These are phyloP conservation scores for Rynchops niger DNA, from an alignment of 2,113 vertebrate species.

Conservation along the genomic window DNA sequence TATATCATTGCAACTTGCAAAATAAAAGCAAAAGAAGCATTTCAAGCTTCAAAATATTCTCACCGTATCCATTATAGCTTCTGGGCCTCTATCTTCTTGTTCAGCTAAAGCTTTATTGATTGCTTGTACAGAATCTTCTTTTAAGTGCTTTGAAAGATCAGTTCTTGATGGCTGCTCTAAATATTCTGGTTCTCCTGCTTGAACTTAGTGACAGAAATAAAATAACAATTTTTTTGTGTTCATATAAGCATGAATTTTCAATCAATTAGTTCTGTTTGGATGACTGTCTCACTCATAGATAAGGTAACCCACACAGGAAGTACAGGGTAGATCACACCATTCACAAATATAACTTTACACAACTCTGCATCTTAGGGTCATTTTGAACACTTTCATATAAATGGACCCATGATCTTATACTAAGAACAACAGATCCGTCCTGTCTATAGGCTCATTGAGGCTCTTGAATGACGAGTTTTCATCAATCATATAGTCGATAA, in stretches of 20 bases:
- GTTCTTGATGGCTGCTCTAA: conserved; percentile 94
- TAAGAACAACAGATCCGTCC: neutral
- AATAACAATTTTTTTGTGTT: conserved; percentile 31
- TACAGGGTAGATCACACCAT: neutral
- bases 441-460: neutral
- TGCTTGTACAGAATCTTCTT: conserved; percentile 90
- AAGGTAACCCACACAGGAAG: neutral
- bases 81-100: conserved; percentile 86
- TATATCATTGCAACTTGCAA: neutral
- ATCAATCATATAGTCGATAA: neutral
- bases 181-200: conserved; percentile 90
- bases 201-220: conserved; percentile 75
- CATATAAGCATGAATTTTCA: neutral
- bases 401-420: neutral
- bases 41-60: conserved; percentile 59
- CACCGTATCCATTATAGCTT: conserved; percentile 89
- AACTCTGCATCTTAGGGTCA: neutral
- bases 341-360: neutral
- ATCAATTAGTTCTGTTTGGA: neutral
- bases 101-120: conserved; percentile 89
- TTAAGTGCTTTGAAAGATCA: conserved; percentile 88
- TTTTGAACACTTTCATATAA: neutral
- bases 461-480: neutral
- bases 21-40: neutral
- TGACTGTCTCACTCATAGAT: neutral